Evolutionary conservation across 2,113 vertebrate species (phyloP).

Genomic region (Pomatorhinus ruficollis): DNA sequence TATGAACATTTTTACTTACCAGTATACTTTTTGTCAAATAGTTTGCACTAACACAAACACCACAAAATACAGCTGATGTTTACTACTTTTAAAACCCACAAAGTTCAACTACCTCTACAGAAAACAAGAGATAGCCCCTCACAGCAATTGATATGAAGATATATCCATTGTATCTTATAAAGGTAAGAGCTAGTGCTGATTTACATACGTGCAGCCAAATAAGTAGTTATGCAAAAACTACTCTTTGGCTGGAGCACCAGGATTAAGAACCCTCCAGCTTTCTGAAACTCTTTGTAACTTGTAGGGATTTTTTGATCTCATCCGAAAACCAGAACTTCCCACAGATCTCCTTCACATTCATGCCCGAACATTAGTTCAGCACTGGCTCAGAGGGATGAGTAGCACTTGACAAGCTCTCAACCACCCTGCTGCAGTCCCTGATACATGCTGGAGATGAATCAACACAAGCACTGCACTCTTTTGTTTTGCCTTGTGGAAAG

Average conservation of each 20-base stretch:
- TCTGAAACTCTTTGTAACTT: background rate
- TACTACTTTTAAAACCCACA: background rate
- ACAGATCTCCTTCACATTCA: background rate
- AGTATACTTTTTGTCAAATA: background rate
- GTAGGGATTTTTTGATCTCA: background rate
- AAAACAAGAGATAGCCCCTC: background rate
- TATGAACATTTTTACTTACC: background rate
- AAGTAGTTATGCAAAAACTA: background rate
- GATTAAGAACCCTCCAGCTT: background rate
- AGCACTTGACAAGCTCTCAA: background rate
- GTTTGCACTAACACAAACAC: background rate
- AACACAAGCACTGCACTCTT: background rate
- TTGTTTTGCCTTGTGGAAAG: background rate
- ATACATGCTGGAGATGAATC: background rate
- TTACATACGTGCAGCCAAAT: background rate
- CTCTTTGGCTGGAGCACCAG: background rate
- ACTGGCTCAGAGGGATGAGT: background rate
- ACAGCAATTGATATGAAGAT: background rate
- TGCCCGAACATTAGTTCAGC: background rate
- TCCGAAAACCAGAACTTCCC: background rate
- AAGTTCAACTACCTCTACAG: background rate
- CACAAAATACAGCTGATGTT: background rate
- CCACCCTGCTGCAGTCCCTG: background rate
- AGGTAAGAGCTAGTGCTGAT: background rate
- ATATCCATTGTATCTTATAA: too few relatives aligned